phyloP scores from a whole-genome alignment of 2,797 vertebrate genomes.

The Scolopax bukidnonensis region DNA sequence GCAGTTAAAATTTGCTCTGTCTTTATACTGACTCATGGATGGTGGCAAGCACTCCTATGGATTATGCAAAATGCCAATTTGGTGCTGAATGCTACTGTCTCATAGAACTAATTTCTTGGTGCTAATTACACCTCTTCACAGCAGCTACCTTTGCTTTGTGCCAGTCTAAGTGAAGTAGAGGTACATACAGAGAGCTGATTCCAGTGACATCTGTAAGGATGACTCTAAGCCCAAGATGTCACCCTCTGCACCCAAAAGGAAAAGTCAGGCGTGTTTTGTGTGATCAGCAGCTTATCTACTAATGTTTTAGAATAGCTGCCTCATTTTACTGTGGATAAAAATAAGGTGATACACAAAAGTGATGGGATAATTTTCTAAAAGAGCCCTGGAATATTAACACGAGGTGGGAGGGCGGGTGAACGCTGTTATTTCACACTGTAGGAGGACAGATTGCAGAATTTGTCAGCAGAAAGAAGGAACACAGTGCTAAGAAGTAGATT shows the following conservation, averaged over 20 bases:
- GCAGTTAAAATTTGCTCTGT: background rate
- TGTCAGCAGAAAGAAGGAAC: background rate
- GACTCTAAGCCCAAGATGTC: background rate
- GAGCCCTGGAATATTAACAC: background rate
- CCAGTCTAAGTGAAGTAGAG: background rate
- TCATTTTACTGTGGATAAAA: background rate
- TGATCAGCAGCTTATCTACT: background rate
- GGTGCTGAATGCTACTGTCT: background rate
- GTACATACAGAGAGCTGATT: background rate
- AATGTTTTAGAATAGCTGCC: background rate
- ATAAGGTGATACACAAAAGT: background rate
- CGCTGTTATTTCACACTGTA: background rate
- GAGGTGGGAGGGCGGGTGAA: background rate
- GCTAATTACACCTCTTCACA: background rate
- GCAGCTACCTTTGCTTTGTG: background rate
- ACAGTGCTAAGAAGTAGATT: background rate
- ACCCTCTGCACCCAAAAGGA: background rate
- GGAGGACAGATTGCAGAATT: background rate
- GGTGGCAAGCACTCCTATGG: background rate
- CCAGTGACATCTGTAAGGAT: background rate
- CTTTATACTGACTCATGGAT: fast-evolving
- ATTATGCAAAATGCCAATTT: background rate
- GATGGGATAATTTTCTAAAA: background rate
- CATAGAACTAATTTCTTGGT: background rate
- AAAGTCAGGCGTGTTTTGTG: background rate